Base-by-base conservation (phyloP, 2,888 invertebrate genomes). In the Xiphydria camelus region DNA sequence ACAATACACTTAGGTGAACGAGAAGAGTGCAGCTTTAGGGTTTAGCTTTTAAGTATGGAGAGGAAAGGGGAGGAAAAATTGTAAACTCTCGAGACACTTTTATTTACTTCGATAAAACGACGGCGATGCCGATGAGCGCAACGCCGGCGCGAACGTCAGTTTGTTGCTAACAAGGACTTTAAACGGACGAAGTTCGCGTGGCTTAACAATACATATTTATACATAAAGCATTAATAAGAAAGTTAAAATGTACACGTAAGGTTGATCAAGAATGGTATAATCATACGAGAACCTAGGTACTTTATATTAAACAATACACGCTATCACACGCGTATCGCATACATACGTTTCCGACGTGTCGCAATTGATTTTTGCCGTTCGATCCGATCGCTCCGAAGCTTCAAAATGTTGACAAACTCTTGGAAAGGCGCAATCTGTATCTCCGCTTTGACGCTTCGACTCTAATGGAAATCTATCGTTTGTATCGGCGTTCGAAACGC, bases 141-240 rank as follows among this genome's bases (percentile, higher is more conserved):
- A 55, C 49, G 53, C 19, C 43, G 56, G 57, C 66, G 69, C 66
- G 61, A 68, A 65, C 66, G 62, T 68, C 65, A 56, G 64, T 68
- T 74, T 72, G 68, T 70, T 67, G 60, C 59, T 62, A 64, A 61
- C 54, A 62, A 64, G 63, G 61, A 70, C 66, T 70, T 59, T 59
- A 64, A 67, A 70, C 69, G 64, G 70, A 72, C 67, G 57, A 49
- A 59, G 62, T 68, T 70, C 67, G 69, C 67, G 66, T 64, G 64
- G 68, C 66, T 73, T 69, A 70, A 70, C 62, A 66, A 72, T 71
- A 73, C 73, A 73, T 74, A 74, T 75, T 74, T 74, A 75, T 74
- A 75, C 68, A 71, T 73, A 44, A 64, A 66, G 63, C 72, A 72
- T 71, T 70, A 65, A 70, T 72, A 70, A 73, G 70, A 69, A 75